phyloP scores from a whole-genome alignment of 2,113 vertebrate species.

The Numida meleagris region DNA sequence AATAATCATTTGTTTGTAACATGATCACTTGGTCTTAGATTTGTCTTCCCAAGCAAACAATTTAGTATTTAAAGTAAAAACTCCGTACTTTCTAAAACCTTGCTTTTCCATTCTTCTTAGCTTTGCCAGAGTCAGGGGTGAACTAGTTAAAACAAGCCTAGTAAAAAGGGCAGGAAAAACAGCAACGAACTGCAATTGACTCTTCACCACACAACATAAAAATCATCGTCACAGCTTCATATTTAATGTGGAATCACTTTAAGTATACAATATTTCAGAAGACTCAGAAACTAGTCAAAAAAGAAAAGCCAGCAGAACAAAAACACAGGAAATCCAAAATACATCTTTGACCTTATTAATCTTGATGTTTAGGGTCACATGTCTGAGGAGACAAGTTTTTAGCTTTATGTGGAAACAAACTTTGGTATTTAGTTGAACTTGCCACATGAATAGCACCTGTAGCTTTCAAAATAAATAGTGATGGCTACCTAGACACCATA shows the following conservation, averaged over 20 bases:
- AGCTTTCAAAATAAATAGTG: constrained; percentile 57
- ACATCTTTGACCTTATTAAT: constrained; percentile 50
- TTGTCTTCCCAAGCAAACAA: not conserved
- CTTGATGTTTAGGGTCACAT: constrained; percentile 15
- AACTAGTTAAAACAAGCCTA: not conserved
- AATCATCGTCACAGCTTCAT: constrained; percentile 65
- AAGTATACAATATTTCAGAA: constrained; percentile 64
- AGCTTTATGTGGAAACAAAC: constrained; percentile 11
- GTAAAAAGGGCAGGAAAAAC: not conserved
- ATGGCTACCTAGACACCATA: constrained; percentile 5
- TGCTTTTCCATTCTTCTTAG: not conserved
- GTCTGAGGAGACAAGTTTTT: not conserved
- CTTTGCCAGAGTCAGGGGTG: not conserved
- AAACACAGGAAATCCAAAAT: constrained; percentile 55
- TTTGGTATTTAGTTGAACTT: constrained; percentile 57
- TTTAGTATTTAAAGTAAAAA: not conserved
- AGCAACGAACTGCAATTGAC: not conserved
- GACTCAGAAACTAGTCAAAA: constrained; percentile 56
- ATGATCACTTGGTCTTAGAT: not conserved
- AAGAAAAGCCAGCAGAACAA: constrained; percentile 42
- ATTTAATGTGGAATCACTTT: constrained; percentile 70
- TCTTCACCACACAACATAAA: constrained; percentile 32
- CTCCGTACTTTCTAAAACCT: not conserved
- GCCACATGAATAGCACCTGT: constrained; percentile 57
- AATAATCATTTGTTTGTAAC: not conserved